These are phyloP conservation scores for Bambusicola thoracicus DNA, from an alignment of 2,113 vertebrate species.

Conservation along the genomic window DNA sequence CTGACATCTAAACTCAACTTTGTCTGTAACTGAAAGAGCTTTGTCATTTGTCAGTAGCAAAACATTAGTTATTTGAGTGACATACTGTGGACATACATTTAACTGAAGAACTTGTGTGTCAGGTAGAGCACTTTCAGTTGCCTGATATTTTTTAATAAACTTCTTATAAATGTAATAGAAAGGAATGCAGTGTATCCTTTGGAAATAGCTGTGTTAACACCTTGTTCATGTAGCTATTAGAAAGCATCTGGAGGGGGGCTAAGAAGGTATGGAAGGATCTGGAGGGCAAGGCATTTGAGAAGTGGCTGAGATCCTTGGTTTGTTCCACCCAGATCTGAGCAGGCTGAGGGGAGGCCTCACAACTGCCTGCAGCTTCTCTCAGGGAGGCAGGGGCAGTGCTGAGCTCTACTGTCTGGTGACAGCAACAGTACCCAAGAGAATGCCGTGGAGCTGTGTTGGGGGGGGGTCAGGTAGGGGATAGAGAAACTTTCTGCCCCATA, in stretches of 20 bases:
- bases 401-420: too few species aligned
- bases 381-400: too few species aligned
- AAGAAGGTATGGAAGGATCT: neutral
- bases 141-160: neutral
- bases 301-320: neutral
- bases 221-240: neutral
- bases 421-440: too few species aligned
- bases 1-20: neutral
- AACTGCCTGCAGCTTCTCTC: too few species aligned
- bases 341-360: neutral
- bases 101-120: neutral
- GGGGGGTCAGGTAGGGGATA: too few species aligned
- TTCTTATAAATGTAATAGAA: neutral
- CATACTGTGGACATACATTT: neutral
- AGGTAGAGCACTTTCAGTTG: neutral
- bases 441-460: neutral
- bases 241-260: neutral
- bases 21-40: neutral
- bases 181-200: neutral
- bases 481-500: neutral
- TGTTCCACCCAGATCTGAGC: neutral
- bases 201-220: neutral
- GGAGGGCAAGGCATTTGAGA: neutral
- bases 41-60: neutral
- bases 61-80: neutral